Percentiles rank a stretch among this genome's conserved stretches.
phyloP scores from a whole-genome alignment of 2,888 invertebrate species.

The Griposia aprilina region DNA sequence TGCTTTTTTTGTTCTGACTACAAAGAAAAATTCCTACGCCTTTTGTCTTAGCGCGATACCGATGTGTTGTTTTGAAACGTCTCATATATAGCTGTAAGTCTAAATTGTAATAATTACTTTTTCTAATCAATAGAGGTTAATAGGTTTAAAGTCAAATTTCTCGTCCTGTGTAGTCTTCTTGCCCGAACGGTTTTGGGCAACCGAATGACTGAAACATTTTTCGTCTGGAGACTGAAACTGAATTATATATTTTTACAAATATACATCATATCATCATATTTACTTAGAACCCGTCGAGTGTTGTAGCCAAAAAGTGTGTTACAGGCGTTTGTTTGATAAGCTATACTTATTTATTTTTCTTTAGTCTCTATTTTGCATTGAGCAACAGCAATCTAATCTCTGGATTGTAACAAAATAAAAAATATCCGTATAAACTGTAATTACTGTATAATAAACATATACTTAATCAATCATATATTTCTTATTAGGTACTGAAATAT shows the following conservation, averaged over 20 bases:
- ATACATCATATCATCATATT: slow-evolving; percentile 61
- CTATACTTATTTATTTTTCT: slow-evolving; percentile 10
- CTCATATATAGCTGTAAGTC: slow-evolving; percentile 66
- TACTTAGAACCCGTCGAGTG: slow-evolving; percentile 53
- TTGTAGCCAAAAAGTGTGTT: slow-evolving; percentile 46
- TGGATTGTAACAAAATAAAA: not conserved
- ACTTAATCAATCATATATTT: not conserved
- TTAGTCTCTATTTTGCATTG: not conserved
- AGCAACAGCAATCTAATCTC: not conserved
- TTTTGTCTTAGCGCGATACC: slow-evolving; percentile 29
- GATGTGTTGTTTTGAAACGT: slow-evolving; percentile 63
- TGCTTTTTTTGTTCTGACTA: not conserved
- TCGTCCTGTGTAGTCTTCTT: slow-evolving; percentile 80
- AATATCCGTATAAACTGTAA: not conserved
- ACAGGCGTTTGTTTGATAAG: slow-evolving; percentile 33
- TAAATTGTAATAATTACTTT: slow-evolving; percentile 63
- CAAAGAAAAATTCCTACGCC: not conserved
- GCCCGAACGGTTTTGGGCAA: slow-evolving; percentile 86
- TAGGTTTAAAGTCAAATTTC: slow-evolving; percentile 54
- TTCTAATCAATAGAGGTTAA: slow-evolving; percentile 68
- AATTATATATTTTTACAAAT: slow-evolving; percentile 63
- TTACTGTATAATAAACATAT: not conserved
- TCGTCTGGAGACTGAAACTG: slow-evolving; percentile 77
- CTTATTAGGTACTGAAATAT: not conserved
- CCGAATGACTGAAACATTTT: slow-evolving; percentile 79